phyloP scores from a whole-genome alignment of 2,113 vertebrate species.

The Cacatua alba region DNA sequence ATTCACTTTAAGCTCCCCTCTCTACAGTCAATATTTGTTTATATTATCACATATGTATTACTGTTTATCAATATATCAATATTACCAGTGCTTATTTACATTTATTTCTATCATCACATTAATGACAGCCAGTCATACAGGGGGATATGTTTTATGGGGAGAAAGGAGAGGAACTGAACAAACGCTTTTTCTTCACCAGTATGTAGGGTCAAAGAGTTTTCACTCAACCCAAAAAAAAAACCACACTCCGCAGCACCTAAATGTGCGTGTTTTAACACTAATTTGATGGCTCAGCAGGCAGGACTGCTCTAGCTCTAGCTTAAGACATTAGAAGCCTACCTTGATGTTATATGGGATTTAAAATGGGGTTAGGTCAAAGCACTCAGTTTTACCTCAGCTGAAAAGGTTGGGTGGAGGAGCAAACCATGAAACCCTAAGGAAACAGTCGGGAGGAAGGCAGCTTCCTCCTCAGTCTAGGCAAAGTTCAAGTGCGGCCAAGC shows the following conservation, averaged over 20 bases:
- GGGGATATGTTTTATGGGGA: neutral
- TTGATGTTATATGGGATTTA: neutral
- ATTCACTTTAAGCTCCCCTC: neutral
- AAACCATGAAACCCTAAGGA: neutral
- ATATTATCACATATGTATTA: neutral
- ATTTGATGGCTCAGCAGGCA: neutral
- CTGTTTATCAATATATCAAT: neutral
- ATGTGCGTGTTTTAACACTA: neutral
- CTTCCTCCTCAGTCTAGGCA: neutral
- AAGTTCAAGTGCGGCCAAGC: neutral
- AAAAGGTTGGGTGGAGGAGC: neutral
- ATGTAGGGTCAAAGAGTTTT: neutral
- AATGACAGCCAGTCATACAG: neutral
- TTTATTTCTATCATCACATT: neutral
- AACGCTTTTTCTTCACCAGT: neutral
- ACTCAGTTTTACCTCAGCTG: neutral
- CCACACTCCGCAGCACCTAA: neutral
- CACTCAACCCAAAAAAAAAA: neutral
- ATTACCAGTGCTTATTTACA: neutral
- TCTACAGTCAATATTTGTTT: neutral
- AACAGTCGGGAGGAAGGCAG: neutral
- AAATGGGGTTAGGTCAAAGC: neutral
- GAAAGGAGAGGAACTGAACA: neutral
- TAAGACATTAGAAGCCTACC: neutral
- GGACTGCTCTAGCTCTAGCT: neutral